Conservation (phyloP, 2,797 vertebrate species). For the Pipistrellus pygmaeus region DNA sequence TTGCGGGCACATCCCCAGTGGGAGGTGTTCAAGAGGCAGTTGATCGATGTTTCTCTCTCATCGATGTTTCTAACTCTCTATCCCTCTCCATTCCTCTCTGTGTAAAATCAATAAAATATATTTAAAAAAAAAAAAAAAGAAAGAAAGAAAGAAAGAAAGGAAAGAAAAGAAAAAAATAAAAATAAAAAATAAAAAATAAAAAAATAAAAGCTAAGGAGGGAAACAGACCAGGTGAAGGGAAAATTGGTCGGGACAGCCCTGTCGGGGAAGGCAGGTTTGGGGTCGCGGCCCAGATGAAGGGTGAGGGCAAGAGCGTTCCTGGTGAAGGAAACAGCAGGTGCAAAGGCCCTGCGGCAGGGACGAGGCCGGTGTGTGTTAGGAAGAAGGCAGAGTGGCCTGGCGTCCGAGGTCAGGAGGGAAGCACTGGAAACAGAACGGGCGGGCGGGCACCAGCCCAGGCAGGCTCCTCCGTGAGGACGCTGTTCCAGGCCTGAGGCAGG, state of each 20-base stretch:
- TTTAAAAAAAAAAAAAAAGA: too few relatives aligned
- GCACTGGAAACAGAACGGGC: background rate
- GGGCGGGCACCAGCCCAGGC: fast-evolving
- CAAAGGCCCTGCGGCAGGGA: conserved; percentile 50
- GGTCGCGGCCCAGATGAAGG: background rate
- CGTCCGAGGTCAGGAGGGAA: background rate
- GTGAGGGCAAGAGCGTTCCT: background rate
- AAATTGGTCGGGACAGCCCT: background rate
- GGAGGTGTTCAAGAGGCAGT: too few relatives aligned
- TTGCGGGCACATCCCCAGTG: too few relatives aligned
- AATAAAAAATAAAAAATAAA: too few relatives aligned
- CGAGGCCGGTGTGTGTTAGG: background rate
- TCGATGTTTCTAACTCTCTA: too few relatives aligned
- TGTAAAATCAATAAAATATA: too few relatives aligned
- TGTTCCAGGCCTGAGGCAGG: background rate
- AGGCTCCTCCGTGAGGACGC: background rate
- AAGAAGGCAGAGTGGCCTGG: background rate
- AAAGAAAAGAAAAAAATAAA: too few relatives aligned
- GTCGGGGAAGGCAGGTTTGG: background rate
- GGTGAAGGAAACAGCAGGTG: background rate
- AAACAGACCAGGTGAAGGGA: background rate
- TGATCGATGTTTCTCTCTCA: too few relatives aligned
- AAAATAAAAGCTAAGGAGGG: background rate
- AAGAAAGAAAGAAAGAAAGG: too few relatives aligned
- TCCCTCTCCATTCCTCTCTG: too few relatives aligned